A percentile compares a stretch with the other conserved stretches of the same genome.
Conservation (phyloP, 2,113 vertebrate genomes). For the Drymodes brunneopygia region DNA sequence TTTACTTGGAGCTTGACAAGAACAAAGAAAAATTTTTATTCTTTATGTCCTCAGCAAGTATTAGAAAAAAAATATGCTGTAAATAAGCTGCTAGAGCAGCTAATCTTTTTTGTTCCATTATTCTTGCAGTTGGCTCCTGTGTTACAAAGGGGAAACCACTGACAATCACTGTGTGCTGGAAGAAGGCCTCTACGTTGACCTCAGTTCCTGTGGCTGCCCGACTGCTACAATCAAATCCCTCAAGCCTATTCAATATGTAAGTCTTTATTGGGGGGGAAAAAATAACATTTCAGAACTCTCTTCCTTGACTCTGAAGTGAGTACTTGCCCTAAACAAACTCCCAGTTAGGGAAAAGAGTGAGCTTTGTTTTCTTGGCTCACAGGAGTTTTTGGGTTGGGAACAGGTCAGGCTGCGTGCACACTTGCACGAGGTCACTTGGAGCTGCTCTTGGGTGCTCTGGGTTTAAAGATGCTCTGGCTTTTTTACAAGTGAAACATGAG, state of each 20-base stretch:
- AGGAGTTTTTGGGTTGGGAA: background rate
- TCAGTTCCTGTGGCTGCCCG: conserved; percentile 79
- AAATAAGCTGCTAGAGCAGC: background rate
- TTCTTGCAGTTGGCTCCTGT: conserved; percentile 82
- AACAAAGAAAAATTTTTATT: background rate
- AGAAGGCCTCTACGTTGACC: conserved; percentile 83
- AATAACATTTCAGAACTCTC: background rate
- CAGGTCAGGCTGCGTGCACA: fast-evolving
- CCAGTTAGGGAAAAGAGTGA: background rate
- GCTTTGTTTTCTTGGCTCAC: background rate
- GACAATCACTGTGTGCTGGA: conserved; percentile 81
- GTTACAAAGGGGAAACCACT: conserved; percentile 70
- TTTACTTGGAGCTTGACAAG: background rate
- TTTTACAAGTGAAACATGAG: fast-evolving
- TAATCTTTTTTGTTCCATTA: conserved; percentile 1
- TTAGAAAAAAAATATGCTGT: background rate
- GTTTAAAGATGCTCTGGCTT: background rate
- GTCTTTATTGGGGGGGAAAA: background rate
- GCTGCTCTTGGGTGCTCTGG: background rate
- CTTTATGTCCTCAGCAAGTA: background rate
- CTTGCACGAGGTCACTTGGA: background rate
- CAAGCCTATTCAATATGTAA: conserved; percentile 83
- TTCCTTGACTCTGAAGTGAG: background rate
- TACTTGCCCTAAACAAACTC: background rate
- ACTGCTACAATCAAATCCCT: conserved; percentile 75